A percentile compares a stretch with the other conserved stretches of the same genome.
These are phyloP conservation scores for Coleophora deauratella DNA, from an alignment of 2,888 invertebrate species.

Conservation along the genomic window DNA sequence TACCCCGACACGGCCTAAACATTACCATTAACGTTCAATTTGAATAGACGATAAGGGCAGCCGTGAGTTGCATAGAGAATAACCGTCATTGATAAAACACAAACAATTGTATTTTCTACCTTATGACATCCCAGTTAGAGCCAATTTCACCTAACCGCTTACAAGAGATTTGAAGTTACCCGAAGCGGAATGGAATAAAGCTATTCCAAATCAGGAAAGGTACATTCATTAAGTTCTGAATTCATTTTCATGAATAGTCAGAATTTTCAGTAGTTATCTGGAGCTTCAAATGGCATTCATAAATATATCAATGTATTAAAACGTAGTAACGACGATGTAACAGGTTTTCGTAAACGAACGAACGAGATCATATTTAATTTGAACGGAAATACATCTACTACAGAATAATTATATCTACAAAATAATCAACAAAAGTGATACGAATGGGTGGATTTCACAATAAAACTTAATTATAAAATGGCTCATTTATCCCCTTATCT, in stretches of 20 bases:
- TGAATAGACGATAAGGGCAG: conserved; percentile 32
- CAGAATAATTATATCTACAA: too few relatives aligned
- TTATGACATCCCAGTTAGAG: conserved; percentile 14
- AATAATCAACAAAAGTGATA: too few relatives aligned
- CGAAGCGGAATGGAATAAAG: conserved; percentile 28
- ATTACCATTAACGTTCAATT: conserved; percentile 41
- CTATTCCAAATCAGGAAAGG: conserved; percentile 36
- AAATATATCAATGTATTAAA: too few relatives aligned
- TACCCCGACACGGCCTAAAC: conserved; percentile 21
- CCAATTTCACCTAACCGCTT: conserved; percentile 12
- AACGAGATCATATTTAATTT: too few relatives aligned
- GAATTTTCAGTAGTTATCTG: too few relatives aligned
- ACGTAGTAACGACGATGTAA: too few relatives aligned
- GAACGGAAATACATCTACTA: too few relatives aligned
- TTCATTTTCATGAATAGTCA: conserved; percentile 21
- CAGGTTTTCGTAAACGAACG: too few relatives aligned
- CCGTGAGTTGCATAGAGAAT: conserved; percentile 37
- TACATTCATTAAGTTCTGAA: conserved; percentile 40
- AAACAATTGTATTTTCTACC: conserved; percentile 14
- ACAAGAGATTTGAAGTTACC: conserved; percentile 20
- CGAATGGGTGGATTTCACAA: too few relatives aligned
- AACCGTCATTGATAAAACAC: conserved; percentile 13
- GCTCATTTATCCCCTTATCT: too few relatives aligned
- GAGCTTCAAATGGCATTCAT: too few relatives aligned
- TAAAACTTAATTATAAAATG: too few relatives aligned